Percentiles rank a stretch among this genome's conserved stretches.
phyloP scores from a whole-genome alignment of 2,888 invertebrate species.

The Dolomedes plantarius region DNA sequence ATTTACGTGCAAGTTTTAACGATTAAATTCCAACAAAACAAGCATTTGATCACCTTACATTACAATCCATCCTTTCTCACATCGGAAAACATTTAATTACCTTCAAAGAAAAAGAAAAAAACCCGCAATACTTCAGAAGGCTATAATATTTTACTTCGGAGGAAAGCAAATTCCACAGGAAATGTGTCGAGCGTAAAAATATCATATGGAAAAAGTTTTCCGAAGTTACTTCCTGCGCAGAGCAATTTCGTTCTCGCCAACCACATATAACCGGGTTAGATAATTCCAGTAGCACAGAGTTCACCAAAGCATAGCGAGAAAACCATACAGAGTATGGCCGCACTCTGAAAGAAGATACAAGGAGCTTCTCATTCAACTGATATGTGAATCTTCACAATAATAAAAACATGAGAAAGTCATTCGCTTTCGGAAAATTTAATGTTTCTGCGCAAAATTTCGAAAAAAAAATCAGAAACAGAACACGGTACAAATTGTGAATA shows the following conservation, averaged over 20 bases:
- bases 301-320: slow-evolving; percentile 42
- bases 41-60: too few species aligned
- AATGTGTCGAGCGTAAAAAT: slow-evolving; percentile 56
- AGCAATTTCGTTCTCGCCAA: slow-evolving; percentile 46
- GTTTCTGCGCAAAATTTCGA: too few species aligned
- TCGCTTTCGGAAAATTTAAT: neutral
- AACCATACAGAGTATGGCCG: slow-evolving; percentile 40
- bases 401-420: neutral
- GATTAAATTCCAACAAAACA: too few species aligned
- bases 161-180: slow-evolving; percentile 20
- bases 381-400: neutral
- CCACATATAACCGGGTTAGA: slow-evolving; percentile 50
- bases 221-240: slow-evolving; percentile 26
- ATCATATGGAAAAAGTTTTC: slow-evolving; percentile 28
- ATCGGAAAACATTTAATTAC: neutral
- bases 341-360: neutral
- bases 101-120: too few species aligned
- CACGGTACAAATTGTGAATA: too few species aligned
- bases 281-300: slow-evolving; percentile 30
- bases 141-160: neutral
- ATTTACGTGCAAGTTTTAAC: too few species aligned
- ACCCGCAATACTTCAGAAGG: too few species aligned
- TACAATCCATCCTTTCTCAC: neutral
- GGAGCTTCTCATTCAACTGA: neutral
- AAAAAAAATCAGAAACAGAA: too few species aligned